These are phyloP conservation scores for Dexiosoma caninum DNA, from an alignment of 2,888 invertebrate genomes.

Conservation along the genomic window DNA sequence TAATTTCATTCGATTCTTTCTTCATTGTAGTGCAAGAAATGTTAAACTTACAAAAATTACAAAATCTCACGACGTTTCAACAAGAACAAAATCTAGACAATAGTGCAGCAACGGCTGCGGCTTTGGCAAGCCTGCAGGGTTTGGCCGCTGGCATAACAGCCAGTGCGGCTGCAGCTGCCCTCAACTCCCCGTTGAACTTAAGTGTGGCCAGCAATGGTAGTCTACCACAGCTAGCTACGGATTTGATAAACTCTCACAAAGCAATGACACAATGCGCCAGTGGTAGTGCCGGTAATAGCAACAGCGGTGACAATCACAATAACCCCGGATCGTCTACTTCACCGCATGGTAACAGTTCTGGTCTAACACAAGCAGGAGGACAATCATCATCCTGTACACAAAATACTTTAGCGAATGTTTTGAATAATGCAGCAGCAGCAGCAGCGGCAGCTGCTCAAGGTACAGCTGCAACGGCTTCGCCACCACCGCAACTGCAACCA, in stretches of 20 bases:
- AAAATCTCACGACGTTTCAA: constrained; percentile 86
- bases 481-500: constrained; percentile 75
- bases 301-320: constrained; percentile 57
- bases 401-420: constrained; percentile 73
- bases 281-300: constrained; percentile 55
- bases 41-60: constrained; percentile 82
- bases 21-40: constrained; percentile 77
- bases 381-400: constrained; percentile 60
- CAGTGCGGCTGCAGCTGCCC: constrained; percentile 79
- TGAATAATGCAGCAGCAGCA: constrained; percentile 68
- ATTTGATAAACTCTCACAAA: constrained; percentile 62
- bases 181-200: constrained; percentile 89
- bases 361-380: constrained; percentile 47
- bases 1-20: constrained; percentile 57
- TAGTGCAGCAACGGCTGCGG: constrained; percentile 79
- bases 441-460: constrained; percentile 68
- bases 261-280: constrained; percentile 66
- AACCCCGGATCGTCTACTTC: constrained; percentile 44
- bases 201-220: constrained; percentile 81
- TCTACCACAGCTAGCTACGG: constrained; percentile 45
- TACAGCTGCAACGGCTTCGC: constrained; percentile 75
- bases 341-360: constrained; percentile 46
- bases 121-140: constrained; percentile 83
- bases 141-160: constrained; percentile 76
- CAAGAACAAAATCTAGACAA: constrained; percentile 80